phyloP scores from a whole-genome alignment of 2,797 vertebrate species.

The Glossophaga mutica region DNA sequence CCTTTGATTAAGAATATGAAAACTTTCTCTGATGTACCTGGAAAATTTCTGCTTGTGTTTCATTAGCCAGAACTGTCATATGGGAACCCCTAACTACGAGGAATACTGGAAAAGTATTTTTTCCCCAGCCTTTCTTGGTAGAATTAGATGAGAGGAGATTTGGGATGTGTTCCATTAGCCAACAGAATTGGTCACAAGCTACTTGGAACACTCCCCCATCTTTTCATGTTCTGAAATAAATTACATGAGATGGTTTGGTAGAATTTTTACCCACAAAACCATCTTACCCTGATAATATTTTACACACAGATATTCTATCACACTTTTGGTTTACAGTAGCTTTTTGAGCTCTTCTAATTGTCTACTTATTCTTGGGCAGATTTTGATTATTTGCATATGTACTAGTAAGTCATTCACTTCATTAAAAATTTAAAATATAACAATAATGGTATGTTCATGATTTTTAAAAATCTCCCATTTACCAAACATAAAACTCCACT shows the following conservation, averaged over 20 bases:
- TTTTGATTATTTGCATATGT: constrained; percentile 19
- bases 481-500: neutral
- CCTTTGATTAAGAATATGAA: neutral
- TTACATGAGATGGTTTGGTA: neutral
- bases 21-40: neutral
- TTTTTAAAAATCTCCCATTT: neutral
- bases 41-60: neutral
- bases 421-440: neutral
- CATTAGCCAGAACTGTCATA: neutral
- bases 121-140: too few species aligned
- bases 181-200: neutral
- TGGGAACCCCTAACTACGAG: neutral
- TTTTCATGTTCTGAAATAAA: neutral
- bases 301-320: neutral
- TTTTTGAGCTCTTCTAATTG: neutral
- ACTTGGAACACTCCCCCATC: too few species aligned
- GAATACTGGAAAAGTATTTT: neutral
- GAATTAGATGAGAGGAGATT: neutral
- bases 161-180: too few species aligned
- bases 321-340: neutral
- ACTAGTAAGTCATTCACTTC: neutral
- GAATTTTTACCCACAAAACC: neutral
- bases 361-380: neutral
- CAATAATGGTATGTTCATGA: neutral
- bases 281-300: neutral